A percentile compares a stretch with the other conserved stretches of the same genome.
Conservation (phyloP, 2,113 vertebrate species). For the Trochalopteron elliotii region DNA sequence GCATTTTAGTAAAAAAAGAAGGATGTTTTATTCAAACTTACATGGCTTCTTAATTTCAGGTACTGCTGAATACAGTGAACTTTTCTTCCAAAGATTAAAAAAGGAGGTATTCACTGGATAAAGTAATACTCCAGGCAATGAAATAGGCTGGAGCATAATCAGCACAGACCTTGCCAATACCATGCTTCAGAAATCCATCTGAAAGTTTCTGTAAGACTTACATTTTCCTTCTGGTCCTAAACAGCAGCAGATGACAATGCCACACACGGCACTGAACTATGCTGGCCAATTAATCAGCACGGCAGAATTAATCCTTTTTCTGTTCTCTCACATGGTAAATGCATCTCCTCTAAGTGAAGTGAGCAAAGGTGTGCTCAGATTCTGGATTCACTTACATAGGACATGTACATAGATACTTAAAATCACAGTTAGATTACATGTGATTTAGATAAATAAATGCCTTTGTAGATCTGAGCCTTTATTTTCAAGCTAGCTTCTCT, state of each 20-base stretch:
- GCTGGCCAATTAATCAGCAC: background rate
- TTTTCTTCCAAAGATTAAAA: background rate
- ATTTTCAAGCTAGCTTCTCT: background rate
- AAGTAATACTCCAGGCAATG: background rate
- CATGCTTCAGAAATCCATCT: background rate
- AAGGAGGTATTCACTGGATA: background rate
- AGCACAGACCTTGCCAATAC: background rate
- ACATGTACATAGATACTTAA: background rate
- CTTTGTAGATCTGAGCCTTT: background rate
- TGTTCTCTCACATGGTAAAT: background rate
- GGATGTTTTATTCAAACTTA: background rate
- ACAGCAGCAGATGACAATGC: background rate
- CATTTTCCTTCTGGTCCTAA: background rate
- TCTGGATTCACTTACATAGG: background rate
- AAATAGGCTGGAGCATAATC: background rate
- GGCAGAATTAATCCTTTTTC: background rate
- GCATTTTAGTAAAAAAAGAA: background rate
- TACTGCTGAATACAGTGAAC: background rate
- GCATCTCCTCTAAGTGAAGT: background rate
- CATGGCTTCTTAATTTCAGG: background rate
- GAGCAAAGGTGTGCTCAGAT: background rate
- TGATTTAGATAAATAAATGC: background rate
- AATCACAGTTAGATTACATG: background rate
- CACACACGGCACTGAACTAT: background rate
- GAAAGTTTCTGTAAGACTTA: background rate